These are phyloP conservation scores for Sminthurinus aureus DNA, from an alignment of 2,888 invertebrate genomes.

Conservation along the genomic window DNA sequence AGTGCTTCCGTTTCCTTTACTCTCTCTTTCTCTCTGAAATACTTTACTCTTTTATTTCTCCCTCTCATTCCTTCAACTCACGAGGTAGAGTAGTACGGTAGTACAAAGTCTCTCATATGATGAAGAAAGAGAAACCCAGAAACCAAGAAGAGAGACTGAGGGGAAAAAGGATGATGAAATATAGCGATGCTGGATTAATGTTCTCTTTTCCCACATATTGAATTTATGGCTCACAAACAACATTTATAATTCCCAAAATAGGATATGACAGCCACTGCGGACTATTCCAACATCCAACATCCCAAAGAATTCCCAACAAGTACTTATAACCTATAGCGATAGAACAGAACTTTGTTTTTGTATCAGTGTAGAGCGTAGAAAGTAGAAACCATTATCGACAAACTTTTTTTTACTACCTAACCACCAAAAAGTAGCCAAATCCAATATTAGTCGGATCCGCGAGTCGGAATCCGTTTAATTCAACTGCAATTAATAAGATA, in stretches of 20 bases:
- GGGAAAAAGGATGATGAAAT: slow-evolving; percentile 22
- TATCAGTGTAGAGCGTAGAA: no score
- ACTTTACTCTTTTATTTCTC: background rate
- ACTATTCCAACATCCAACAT: background rate
- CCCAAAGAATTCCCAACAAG: background rate
- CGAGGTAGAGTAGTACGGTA: background rate
- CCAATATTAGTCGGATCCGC: no score
- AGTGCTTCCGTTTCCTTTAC: background rate
- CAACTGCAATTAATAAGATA: no score
- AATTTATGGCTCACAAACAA: slow-evolving; percentile 42
- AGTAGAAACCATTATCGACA: no score
- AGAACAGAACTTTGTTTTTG: no score
- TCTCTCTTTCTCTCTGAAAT: slow-evolving; percentile 6
- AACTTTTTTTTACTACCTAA: no score
- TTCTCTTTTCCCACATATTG: slow-evolving; percentile 26
- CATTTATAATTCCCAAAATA: slow-evolving; percentile 43
- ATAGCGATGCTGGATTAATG: slow-evolving; percentile 35
- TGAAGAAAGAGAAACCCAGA: background rate
- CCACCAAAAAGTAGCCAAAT: no score
- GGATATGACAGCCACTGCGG: slow-evolving; percentile 11
- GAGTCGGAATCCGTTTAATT: no score
- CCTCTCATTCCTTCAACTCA: background rate
- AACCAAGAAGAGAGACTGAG: background rate
- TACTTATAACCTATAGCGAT: no score
- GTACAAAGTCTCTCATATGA: background rate